phyloP scores from a whole-genome alignment of 2,797 vertebrate species.

The Anguilla marmorata region DNA sequence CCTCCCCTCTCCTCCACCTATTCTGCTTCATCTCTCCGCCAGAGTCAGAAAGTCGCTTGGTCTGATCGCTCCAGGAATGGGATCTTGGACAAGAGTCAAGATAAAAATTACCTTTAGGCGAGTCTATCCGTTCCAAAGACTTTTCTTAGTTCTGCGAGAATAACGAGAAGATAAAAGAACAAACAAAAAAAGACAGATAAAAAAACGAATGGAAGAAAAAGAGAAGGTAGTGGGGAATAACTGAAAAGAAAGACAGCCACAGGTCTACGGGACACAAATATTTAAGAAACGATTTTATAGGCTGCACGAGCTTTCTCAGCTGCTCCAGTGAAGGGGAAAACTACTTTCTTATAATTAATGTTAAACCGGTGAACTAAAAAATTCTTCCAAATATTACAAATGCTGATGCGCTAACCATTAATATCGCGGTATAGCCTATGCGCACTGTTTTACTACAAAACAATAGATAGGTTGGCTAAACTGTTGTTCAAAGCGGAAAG shows the following conservation, averaged over 20 bases:
- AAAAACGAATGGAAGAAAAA: constrained; percentile 25
- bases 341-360: background rate
- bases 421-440: background rate
- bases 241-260: constrained; percentile 29
- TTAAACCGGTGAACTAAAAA: background rate
- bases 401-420: background rate
- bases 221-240: constrained; percentile 36
- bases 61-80: constrained; percentile 62
- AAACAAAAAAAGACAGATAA: background rate
- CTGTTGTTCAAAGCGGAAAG: background rate
- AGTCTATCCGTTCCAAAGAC: constrained; percentile 49
- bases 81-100: constrained; percentile 58
- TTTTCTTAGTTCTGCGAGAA: constrained; percentile 72
- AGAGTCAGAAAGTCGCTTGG: constrained; percentile 44
- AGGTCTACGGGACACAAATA: constrained; percentile 12
- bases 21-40: constrained; percentile 37
- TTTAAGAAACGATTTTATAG: constrained; percentile 26
- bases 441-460: background rate
- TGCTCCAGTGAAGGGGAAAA: background rate
- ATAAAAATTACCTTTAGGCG: constrained; percentile 57
- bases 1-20: constrained; percentile 47
- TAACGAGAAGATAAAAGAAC: constrained; percentile 55
- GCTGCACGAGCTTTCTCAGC: background rate
- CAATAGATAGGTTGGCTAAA: background rate
- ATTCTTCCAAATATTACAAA: background rate